A percentile compares a stretch with the other conserved stretches of the same genome.
Conservation (phyloP, 2,113 vertebrate genomes). For the Cygnus buccinator region DNA sequence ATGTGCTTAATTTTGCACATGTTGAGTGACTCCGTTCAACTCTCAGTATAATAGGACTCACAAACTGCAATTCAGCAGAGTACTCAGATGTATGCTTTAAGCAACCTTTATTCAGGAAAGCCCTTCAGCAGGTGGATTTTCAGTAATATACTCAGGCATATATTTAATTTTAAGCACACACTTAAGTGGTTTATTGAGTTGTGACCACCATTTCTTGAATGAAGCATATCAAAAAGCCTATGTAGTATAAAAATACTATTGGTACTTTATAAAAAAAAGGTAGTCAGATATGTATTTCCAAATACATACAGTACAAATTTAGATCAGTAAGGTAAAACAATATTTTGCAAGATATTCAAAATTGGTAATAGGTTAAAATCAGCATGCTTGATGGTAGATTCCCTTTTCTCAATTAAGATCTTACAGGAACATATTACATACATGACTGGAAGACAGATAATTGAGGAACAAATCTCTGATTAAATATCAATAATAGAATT, state of each 20-base stretch:
- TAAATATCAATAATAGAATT: background rate
- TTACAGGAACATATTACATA: background rate
- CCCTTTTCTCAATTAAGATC: background rate
- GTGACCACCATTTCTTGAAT: background rate
- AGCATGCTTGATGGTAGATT: background rate
- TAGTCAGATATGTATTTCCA: background rate
- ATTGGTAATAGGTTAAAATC: background rate
- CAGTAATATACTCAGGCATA: background rate
- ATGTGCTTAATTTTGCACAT: background rate
- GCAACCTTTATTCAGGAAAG: background rate
- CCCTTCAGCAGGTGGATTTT: background rate
- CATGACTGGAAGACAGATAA: background rate
- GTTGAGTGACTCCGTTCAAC: background rate
- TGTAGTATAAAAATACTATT: background rate
- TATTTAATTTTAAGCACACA: background rate
- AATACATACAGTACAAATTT: background rate
- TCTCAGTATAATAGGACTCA: background rate
- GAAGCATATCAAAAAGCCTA: background rate
- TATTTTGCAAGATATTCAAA: background rate
- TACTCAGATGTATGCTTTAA: background rate
- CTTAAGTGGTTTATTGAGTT: background rate
- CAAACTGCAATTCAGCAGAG: background rate
- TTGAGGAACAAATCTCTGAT: background rate
- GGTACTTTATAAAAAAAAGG: accelerated
- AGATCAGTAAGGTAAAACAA: background rate